A percentile compares a stretch with the other conserved stretches of the same genome.
Evolutionary conservation across 2,113 vertebrate species (phyloP).

Genomic region (Rhinogobius similis): DNA sequence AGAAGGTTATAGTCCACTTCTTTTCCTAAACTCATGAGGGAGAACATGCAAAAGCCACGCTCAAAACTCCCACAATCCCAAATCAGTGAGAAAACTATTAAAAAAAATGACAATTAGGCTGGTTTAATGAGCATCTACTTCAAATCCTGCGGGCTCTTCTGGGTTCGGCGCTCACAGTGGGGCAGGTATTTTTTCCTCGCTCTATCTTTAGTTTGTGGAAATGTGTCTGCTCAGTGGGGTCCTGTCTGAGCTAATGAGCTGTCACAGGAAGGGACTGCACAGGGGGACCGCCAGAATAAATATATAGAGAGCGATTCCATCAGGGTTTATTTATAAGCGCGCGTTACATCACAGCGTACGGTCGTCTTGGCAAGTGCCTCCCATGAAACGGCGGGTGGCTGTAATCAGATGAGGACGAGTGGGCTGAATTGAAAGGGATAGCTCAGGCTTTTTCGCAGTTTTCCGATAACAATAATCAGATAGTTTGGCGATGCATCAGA

Average conservation of each 20-base stretch:
- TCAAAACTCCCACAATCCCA: too few relatives aligned
- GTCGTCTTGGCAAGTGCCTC: constrained; percentile 28
- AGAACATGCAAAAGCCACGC: too few relatives aligned
- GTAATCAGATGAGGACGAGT: constrained; percentile 29
- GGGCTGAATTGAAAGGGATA: constrained; percentile 4
- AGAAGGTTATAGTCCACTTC: too few relatives aligned
- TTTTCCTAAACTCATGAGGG: too few relatives aligned
- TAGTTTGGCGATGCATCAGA: too few relatives aligned
- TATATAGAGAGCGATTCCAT: constrained; percentile 12
- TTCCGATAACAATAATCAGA: too few relatives aligned
- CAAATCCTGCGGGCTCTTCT: not conserved
- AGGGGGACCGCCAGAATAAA: constrained; percentile 12
- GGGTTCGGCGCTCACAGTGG: not conserved
- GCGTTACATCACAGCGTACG: constrained; percentile 25
- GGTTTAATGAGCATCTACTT: not conserved
- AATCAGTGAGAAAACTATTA: not conserved
- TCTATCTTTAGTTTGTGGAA: constrained; percentile 48
- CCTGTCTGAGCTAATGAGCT: constrained; percentile 51
- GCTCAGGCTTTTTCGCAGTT: too few relatives aligned
- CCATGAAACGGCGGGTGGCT: constrained; percentile 26
- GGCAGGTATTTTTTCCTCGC: constrained; percentile 6
- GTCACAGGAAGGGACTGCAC: constrained; percentile 28
- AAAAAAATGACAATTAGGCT: not conserved
- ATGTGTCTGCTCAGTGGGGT: constrained; percentile 43
- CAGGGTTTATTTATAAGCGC: constrained; percentile 21